Evolutionary conservation across 2,113 vertebrate species (phyloP), one percentile per base, ranked within the genome.

Genomic region (Sorex fumeus): DNA sequence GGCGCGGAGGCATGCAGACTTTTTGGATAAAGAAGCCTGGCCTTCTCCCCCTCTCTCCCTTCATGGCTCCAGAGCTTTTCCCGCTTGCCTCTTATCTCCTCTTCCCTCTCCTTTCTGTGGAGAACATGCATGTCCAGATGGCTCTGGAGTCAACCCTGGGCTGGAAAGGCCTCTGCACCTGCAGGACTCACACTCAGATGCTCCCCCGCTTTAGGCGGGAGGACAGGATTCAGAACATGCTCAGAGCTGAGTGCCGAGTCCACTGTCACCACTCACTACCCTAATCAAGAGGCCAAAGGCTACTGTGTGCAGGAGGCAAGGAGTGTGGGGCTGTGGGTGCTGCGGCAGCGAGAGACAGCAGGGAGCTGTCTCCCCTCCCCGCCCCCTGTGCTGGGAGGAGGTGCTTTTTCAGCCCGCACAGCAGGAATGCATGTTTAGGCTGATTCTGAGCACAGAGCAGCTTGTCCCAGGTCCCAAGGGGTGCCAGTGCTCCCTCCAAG

Each of bases 261-360:
- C 57, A 4, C n/a, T 19, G 11, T 36, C 47, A 45, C 66, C 30
- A 34, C 53, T 66, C 9, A 18, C 15, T 27, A 34, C 32, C 27
- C 64, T 57, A 5, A 53, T 66, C 19, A 66, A n/a, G 36, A n/a
- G 86, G 18, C 16, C 28, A 18, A 3, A 66, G 34, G 36, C 25
- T 25, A 32, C 3, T 67, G 40, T 0, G 6, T 50, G 27, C n/a
- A 74, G 34, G 8, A 12, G 1, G 34, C 2, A 4, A 1, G 6
- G 43, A 4, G 64, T 8, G 19, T 34, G 57, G 45, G 13, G 11
- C 53, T 28, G 30, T 2, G 3, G 64, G 3, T n/a, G 62, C 23
- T 18, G 0, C 25, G 23, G 36, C 53, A 21, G 4, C 1, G 25
- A 36, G 66, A 47, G 79, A 40, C 25, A 40, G 2, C 13, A 18